Conservation (phyloP, 2,888 invertebrate genomes). For the Lithophane leautieri region DNA sequence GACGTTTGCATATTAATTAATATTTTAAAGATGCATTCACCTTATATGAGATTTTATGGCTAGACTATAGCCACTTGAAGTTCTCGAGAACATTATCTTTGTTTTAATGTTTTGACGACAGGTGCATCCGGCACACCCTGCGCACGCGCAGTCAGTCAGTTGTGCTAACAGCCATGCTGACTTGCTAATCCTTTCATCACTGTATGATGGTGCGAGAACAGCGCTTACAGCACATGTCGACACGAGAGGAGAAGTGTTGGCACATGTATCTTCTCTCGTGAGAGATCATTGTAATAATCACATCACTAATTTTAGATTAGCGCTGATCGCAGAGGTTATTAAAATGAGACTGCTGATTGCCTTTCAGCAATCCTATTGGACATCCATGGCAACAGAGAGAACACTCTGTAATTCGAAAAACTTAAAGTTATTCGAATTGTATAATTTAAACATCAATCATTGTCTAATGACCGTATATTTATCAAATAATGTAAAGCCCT, state of each 20-base stretch:
- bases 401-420: neutral
- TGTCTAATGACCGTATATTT: neutral
- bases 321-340: neutral
- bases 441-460: neutral
- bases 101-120: neutral
- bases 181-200: too few relatives aligned
- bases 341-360: neutral
- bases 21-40: neutral
- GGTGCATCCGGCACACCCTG: neutral
- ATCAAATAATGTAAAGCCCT: neutral
- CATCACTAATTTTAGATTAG: neutral
- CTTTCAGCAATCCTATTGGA: neutral
- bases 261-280: neutral
- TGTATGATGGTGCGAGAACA: too few relatives aligned
- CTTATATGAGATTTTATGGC: conserved; percentile 21
- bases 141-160: too few relatives aligned
- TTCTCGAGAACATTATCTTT: neutral
- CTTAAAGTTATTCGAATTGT: neutral
- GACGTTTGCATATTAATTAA: conserved; percentile 25
- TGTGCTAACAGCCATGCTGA: too few relatives aligned
- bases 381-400: neutral
- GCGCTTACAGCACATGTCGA: too few relatives aligned
- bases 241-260: too few relatives aligned
- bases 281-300: neutral
- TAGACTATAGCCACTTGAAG: neutral